Conservation (phyloP, 2,797 vertebrate species). For the Gobionotothen gibberifrons region DNA sequence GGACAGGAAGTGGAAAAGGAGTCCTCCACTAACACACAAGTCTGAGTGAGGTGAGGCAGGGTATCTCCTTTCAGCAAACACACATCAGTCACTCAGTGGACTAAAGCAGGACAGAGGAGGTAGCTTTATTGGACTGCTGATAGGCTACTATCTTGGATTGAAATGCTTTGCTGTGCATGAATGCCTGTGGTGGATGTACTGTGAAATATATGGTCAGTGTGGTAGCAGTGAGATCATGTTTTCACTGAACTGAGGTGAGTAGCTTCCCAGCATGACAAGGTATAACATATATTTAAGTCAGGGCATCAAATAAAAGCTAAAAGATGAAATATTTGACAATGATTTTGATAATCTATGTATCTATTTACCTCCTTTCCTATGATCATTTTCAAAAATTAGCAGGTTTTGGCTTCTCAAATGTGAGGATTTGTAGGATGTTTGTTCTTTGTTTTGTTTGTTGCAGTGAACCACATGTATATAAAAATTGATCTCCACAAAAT, state of each 20-base stretch:
- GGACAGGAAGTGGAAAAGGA: slow-evolving; percentile 52
- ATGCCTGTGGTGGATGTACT: background rate
- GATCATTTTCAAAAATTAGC: background rate
- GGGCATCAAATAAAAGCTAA: background rate
- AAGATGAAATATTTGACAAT: background rate
- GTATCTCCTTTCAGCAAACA: slow-evolving; percentile 69
- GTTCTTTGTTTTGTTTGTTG: background rate
- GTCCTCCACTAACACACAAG: slow-evolving; percentile 32
- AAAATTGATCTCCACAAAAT: too few species aligned
- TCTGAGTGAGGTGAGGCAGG: slow-evolving; percentile 44
- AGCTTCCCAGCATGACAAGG: background rate
- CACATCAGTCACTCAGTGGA: slow-evolving; percentile 51
- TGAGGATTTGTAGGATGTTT: background rate
- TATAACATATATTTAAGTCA: background rate
- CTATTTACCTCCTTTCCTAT: too few species aligned
- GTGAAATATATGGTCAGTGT: background rate
- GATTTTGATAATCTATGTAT: background rate
- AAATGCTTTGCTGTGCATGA: slow-evolving; percentile 28
- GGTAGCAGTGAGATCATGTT: background rate
- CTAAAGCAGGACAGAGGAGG: slow-evolving; percentile 33
- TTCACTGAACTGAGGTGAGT: background rate
- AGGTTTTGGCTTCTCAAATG: background rate
- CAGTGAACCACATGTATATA: too few species aligned
- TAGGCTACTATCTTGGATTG: slow-evolving; percentile 8
- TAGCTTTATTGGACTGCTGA: slow-evolving; percentile 11